Base-by-base conservation (phyloP, 2,888 invertebrate genomes). In the Falcaria lacertinaria region DNA sequence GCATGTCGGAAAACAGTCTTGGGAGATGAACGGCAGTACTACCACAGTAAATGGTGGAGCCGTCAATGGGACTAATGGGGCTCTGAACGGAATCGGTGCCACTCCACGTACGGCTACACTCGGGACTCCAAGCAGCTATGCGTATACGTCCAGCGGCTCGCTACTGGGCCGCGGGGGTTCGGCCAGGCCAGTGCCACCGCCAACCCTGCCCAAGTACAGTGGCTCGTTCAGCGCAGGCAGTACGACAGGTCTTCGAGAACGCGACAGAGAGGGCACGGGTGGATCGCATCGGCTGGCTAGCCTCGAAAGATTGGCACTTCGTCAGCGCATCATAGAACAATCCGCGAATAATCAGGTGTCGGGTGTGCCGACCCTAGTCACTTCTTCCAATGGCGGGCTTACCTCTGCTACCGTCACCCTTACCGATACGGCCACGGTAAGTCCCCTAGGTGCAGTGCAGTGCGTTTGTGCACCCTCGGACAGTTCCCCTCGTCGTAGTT, bases 221-320 rank as follows among this genome's bases (percentile, higher is more conserved):
- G 92, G 93, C 44, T 94, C 94, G 57, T 94, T 94, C 74, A 94
- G 93, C 69, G 94, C 94, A 48, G 94, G 94, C 39, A 92, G 92
- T 57, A 92, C 92, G 43, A 92, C 82, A 80, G 90, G 90, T 42
- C 79, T 91, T 36, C 84, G 93, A 47, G 92, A 92, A 60, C 90
- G 93, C 48, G 93, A 93, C 55, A 75, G 88, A 50, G 94, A 94
- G 68, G 91, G 92, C 60, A 87, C 92, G 52, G 93, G 94, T 59
- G 93, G 94, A 64, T 95, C 95, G 43, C 96, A 95, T 82, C 90
- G 93, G 52, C 90, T 96, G 60, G 94, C 95, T 43, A 95, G 95
- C 74, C 91, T 96, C 52, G 96, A 96, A 81, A 91, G 95, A 73
- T 90, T 96, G 69, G 96, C 96, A 37, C 91, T 95, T 60, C 91